Percentiles rank a stretch among this genome's conserved stretches.
phyloP scores from a whole-genome alignment of 2,888 invertebrate genomes.

The Colostygia pectinataria region DNA sequence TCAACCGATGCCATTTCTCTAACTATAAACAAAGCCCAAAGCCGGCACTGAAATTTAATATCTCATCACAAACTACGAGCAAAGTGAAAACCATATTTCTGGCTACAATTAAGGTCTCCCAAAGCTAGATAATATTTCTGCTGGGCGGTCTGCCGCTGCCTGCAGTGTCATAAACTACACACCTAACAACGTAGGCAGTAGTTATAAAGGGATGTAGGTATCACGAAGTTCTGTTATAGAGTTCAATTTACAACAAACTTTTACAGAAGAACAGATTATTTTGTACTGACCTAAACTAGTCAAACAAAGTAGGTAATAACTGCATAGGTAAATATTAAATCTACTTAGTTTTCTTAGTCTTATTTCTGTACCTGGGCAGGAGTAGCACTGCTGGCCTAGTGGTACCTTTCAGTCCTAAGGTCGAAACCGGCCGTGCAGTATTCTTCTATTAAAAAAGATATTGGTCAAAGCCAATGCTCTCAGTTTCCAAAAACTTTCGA shows the following conservation, averaged over 20 bases:
- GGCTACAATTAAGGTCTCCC: conserved; percentile 30
- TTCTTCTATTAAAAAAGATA: too few relatives aligned
- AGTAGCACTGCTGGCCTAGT: too few relatives aligned
- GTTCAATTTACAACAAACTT: background rate
- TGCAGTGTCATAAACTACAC: conserved; percentile 13
- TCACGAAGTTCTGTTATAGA: background rate
- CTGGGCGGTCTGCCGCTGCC: conserved; percentile 15
- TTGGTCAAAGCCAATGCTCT: too few relatives aligned
- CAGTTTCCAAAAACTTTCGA: too few relatives aligned
- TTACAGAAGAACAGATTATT: too few relatives aligned
- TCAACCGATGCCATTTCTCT: background rate
- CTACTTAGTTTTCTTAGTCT: too few relatives aligned
- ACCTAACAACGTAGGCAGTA: background rate
- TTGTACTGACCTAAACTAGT: too few relatives aligned
- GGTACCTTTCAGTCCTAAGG: too few relatives aligned
- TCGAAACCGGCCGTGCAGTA: too few relatives aligned
- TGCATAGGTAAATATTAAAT: too few relatives aligned
- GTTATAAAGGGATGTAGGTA: background rate
- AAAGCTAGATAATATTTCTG: conserved; percentile 29
- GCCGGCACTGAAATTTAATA: conserved; percentile 15
- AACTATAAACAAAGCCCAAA: background rate
- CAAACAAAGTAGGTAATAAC: too few relatives aligned
- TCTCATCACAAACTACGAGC: conserved; percentile 24
- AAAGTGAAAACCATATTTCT: conserved; percentile 28
- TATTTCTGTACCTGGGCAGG: too few relatives aligned